A percentile compares a stretch with the other conserved stretches of the same genome.
Conservation (phyloP, 2,888 invertebrate species). For the Cheilosia scutellata region DNA sequence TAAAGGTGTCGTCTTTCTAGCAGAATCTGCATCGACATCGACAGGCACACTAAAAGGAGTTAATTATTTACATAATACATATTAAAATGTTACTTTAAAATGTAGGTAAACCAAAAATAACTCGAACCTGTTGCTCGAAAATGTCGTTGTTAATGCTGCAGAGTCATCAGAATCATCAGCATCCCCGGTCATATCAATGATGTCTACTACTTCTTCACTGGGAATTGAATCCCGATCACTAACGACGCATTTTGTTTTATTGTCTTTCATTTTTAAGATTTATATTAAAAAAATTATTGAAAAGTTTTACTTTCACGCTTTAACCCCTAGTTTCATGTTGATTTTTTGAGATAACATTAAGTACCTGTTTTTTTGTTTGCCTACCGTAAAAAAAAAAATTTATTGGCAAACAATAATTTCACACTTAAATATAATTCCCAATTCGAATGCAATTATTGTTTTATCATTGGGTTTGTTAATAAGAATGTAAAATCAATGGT, state of each 20-base stretch:
- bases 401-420: too few species aligned
- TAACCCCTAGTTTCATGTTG: too few species aligned
- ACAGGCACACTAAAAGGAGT: too few species aligned
- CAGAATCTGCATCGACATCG: background rate
- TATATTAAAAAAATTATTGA: too few species aligned
- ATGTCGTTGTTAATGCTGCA: background rate
- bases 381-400: too few species aligned
- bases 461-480: too few species aligned
- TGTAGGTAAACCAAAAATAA: background rate
- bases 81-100: background rate
- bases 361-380: too few species aligned
- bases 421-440: too few species aligned
- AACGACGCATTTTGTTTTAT: background rate
- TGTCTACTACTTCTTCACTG: background rate
- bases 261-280: background rate
- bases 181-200: background rate
- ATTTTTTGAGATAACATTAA: too few species aligned
- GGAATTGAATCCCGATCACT: background rate
- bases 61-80: background rate
- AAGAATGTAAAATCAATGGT: too few species aligned
- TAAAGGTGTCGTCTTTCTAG: background rate
- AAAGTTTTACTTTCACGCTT: too few species aligned
- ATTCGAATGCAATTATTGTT: too few species aligned
- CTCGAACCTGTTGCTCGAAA: background rate
- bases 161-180: background rate